Percentiles rank a stretch among this genome's conserved stretches.
These are phyloP conservation scores for Limnothrissa miodon DNA, from an alignment of 2,113 vertebrate species.

Conservation along the genomic window DNA sequence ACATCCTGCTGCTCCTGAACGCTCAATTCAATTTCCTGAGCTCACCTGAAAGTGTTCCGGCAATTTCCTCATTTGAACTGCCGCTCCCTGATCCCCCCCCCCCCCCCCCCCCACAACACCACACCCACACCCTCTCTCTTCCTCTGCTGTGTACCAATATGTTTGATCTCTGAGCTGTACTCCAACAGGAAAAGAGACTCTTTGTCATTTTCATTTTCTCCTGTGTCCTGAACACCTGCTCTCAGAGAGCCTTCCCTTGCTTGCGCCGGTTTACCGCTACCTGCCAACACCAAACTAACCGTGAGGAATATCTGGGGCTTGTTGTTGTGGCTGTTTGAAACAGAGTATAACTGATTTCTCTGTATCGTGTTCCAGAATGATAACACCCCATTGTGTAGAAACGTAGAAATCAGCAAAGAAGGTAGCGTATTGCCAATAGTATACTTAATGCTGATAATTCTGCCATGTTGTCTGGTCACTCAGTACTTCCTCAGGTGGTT, in stretches of 20 bases:
- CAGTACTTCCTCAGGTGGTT: background rate
- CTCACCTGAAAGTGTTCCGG: background rate
- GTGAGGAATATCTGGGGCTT: too few species aligned
- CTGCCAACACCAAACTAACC: background rate
- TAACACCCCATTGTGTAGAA: background rate
- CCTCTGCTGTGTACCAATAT: background rate
- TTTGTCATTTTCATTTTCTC: background rate
- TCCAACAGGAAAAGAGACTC: background rate
- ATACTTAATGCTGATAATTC: background rate
- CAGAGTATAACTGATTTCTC: background rate
- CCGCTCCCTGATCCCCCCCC: background rate
- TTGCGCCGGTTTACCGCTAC: too few species aligned
- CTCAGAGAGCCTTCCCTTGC: background rate
- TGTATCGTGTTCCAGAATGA: background rate
- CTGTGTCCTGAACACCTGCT: background rate
- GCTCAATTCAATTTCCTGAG: slow-evolving; percentile 1
- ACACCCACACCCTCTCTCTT: background rate
- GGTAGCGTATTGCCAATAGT: background rate
- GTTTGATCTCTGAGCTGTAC: background rate
- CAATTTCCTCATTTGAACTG: background rate
- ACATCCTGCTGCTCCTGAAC: background rate
- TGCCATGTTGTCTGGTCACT: background rate
- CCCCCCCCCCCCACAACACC: background rate
- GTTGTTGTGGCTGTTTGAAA: background rate
- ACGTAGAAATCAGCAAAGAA: too few species aligned